Percentiles rank a stretch among this genome's conserved stretches.
These are phyloP conservation scores for Euschistus heros DNA, from an alignment of 1,140 invertebrate genomes.

Conservation along the genomic window DNA sequence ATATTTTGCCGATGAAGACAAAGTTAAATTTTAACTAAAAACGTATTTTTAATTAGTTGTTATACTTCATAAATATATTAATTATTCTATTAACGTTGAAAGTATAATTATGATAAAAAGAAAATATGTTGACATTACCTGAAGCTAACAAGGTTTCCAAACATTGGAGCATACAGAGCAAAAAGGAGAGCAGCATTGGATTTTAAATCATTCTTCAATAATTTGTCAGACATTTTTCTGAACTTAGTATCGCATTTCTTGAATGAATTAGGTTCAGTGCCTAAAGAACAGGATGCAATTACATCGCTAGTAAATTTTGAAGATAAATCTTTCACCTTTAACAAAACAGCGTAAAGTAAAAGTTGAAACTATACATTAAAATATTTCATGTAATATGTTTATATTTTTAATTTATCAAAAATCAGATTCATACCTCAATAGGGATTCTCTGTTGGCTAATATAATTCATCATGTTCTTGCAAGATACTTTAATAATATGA, in stretches of 20 bases:
- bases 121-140: conserved; percentile 13
- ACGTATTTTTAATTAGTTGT: too few species aligned
- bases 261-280: conserved; percentile 43
- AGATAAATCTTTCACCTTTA: conserved; percentile 32
- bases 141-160: conserved; percentile 24
- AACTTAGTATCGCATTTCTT: conserved; percentile 40
- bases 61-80: too few species aligned
- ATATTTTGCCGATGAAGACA: too few species aligned
- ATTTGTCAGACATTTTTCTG: conserved; percentile 36
- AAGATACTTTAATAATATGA: not conserved
- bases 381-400: too few species aligned
- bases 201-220: conserved; percentile 32
- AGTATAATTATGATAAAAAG: not conserved
- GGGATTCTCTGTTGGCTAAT: not conserved
- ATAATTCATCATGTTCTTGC: not conserved
- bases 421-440: not conserved
- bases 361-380: not conserved
- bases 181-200: conserved; percentile 28
- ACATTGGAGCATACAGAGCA: conserved; percentile 26
- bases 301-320: conserved; percentile 44
- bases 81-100: too few species aligned
- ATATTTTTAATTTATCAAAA: too few species aligned
- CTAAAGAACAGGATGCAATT: conserved; percentile 45
- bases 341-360: not conserved
- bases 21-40: not conserved